Evolutionary conservation across 2,113 vertebrate genomes (phyloP), one percentile per base, ranked within the genome.

Genomic region (Sebastes fasciatus): DNA sequence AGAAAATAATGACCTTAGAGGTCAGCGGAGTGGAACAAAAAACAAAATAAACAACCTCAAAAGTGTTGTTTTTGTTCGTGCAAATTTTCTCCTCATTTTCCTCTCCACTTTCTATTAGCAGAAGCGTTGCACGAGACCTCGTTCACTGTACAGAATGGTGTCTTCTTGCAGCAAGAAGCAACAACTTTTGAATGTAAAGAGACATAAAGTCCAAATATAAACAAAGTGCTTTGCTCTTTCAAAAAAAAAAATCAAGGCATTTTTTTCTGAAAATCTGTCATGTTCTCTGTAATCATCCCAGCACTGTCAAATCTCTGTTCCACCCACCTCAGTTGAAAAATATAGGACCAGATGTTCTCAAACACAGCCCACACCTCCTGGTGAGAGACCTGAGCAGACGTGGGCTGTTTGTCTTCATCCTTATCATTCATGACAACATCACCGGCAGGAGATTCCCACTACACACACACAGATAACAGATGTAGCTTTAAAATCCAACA

Each of bases 301-400:
- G 43, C 48, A 51, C 48, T 54, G 21, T 68, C 45, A 10, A 63
- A 51, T 62, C 23, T 9, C 9, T 10, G 8, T 51, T 34, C 46
- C 21, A 55, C 86, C 79, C 95, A 99, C 98, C 97, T 98, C 90
- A 94, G 93, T 45, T 95, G 86, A 90, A 89, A 96, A 67, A 97
- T 90, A 34, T 94, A 94, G 77, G 89, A 95, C 98, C 98, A 99
- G 88, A 98, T 94, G 89, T 89, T 96, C 89, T 98, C 96, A 92
- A 98, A 96, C 82, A 97, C 73, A 0, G 95, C 92, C 98, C 98
- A 99, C 87, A 98, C 96, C 86, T 97, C 95, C 89, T 95, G 93
- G 90, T 95, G 94, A 63, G 92, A 94, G 63, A 84, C 62, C 49
- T 65, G 95, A 81, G 76, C 2, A 7, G 89, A 77, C 2, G 84